These are phyloP conservation scores for Limnephilus lunatus DNA, from an alignment of 2,888 invertebrate genomes.

Conservation along the genomic window DNA sequence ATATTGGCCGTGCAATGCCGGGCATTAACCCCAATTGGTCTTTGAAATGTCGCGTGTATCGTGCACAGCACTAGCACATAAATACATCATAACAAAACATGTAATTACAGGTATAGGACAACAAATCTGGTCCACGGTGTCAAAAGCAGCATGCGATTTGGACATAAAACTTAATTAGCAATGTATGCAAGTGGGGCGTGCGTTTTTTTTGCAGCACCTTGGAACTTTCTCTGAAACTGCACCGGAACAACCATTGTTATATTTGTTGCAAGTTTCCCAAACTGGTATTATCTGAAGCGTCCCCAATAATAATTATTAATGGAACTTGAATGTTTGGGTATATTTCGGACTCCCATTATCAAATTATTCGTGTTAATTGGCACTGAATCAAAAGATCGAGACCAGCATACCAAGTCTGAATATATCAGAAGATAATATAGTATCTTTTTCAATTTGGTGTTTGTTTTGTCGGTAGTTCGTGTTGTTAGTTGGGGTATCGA, in stretches of 20 bases:
- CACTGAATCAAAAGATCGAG: neutral
- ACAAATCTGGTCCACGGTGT: neutral
- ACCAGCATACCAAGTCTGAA: neutral
- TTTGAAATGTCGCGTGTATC: conserved; percentile 52
- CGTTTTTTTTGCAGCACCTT: neutral
- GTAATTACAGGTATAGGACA: neutral
- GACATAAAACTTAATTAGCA: neutral
- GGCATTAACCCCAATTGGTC: conserved; percentile 56
- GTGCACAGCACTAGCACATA: neutral
- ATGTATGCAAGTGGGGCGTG: neutral
- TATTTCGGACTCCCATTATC: neutral
- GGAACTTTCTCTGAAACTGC: neutral
- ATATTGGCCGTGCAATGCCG: conserved; percentile 46
- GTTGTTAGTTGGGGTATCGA: neutral
- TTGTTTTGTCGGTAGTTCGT: neutral
- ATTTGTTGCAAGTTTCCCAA: neutral
- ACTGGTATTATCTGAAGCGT: neutral
- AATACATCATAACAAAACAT: neutral
- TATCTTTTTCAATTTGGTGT: neutral
- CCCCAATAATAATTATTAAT: neutral
- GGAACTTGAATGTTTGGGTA: neutral
- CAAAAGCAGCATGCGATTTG: neutral
- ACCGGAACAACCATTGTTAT: neutral
- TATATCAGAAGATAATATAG: neutral
- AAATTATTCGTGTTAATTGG: neutral